Conservation (phyloP, 2,113 vertebrate genomes). For the Opisthocomus hoazin region DNA sequence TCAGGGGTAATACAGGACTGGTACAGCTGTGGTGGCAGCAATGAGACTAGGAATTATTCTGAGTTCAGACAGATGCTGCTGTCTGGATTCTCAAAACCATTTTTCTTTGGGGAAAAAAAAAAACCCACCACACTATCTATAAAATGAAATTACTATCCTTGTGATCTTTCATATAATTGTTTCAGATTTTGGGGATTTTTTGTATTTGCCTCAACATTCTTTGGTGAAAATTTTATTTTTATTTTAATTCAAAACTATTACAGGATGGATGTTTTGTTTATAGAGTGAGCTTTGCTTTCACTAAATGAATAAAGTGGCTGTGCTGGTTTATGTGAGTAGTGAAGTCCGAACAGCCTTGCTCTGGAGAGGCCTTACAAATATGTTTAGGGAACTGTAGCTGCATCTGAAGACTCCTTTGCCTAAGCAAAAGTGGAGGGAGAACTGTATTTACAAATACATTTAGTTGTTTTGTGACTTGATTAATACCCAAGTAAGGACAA, state of each 20-base stretch:
- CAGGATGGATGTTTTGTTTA: neutral
- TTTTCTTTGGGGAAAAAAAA: neutral
- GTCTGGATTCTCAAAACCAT: neutral
- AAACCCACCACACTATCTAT: accelerated
- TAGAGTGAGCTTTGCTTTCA: neutral
- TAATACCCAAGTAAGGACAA: neutral
- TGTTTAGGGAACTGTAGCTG: neutral
- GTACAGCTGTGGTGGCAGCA: neutral
- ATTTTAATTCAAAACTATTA: neutral
- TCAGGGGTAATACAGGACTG: neutral
- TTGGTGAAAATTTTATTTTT: neutral
- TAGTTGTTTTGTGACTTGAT: neutral
- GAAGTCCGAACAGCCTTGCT: neutral
- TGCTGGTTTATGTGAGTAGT: neutral
- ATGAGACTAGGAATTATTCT: neutral
- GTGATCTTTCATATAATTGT: neutral
- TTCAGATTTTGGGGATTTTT: neutral
- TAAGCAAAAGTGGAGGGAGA: neutral
- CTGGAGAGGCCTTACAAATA: neutral
- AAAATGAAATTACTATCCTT: neutral
- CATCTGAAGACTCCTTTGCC: neutral
- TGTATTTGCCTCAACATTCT: neutral
- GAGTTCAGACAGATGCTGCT: neutral
- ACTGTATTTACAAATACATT: neutral
- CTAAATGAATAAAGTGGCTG: accelerated